phyloP scores from a whole-genome alignment of 2,113 vertebrate genomes.

The Larimichthys crocea region DNA sequence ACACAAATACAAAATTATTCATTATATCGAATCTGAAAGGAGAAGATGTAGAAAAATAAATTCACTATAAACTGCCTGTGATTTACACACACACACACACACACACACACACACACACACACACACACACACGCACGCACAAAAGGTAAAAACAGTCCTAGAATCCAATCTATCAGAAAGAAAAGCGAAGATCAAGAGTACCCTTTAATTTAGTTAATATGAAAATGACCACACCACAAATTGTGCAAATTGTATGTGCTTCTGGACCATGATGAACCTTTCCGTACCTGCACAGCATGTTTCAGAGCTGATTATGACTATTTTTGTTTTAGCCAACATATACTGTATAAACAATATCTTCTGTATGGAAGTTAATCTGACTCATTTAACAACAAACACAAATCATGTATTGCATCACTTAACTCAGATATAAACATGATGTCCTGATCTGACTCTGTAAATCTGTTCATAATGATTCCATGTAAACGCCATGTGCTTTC shows the following conservation, averaged over 20 bases:
- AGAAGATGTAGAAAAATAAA: neutral
- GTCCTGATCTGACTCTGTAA: neutral
- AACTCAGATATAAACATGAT: neutral
- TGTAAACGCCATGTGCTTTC: neutral
- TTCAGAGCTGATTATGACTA: neutral
- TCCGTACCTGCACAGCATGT: slow-evolving; percentile 10
- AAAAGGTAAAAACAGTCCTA: neutral
- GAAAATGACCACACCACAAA: slow-evolving; percentile 20
- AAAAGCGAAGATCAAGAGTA: slow-evolving; percentile 1
- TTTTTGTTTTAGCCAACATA: neutral
- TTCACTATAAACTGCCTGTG: neutral
- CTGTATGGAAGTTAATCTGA: neutral
- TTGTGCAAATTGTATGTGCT: slow-evolving; percentile 28
- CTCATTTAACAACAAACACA: neutral
- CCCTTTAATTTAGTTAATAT: neutral
- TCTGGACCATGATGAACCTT: slow-evolving; percentile 2
- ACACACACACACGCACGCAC: too few relatives aligned
- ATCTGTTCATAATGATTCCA: neutral
- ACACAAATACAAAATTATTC: neutral
- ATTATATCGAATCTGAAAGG: slow-evolving; percentile 1
- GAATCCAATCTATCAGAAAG: neutral
- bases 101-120: too few relatives aligned
- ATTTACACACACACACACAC: neutral
- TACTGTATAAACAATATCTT: neutral
- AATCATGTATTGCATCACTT: neutral